Evolutionary conservation across 1,140 invertebrate genomes (phyloP).

Genomic region (Diabrotica virgifera): DNA sequence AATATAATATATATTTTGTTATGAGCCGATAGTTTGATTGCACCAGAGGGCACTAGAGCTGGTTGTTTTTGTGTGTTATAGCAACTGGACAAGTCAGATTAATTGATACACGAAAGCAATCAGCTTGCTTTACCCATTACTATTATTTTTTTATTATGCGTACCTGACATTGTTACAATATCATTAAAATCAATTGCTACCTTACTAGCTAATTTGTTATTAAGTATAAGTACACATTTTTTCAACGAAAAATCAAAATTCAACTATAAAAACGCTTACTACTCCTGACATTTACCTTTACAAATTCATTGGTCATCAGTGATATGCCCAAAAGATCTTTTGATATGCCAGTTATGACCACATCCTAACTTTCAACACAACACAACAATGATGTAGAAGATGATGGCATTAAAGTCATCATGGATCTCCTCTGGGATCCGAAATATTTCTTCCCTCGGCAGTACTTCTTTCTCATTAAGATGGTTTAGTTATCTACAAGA

Average conservation of each 20-base stretch:
- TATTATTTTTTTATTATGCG: slow-evolving; percentile 32
- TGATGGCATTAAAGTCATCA: too few relatives aligned
- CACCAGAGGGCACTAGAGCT: slow-evolving; percentile 9
- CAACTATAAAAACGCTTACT: slow-evolving; percentile 28
- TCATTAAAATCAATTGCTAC: slow-evolving; percentile 20
- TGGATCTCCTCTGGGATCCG: too few relatives aligned
- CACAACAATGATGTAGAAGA: too few relatives aligned
- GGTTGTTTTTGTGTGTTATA: too few relatives aligned
- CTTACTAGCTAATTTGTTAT: slow-evolving; percentile 34
- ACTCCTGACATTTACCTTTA: slow-evolving; percentile 18
- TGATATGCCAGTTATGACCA: too few relatives aligned
- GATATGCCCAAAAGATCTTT: too few relatives aligned
- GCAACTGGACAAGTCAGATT: too few relatives aligned
- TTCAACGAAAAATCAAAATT: slow-evolving; percentile 41
- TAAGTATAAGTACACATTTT: slow-evolving; percentile 25
- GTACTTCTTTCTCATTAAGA: too few relatives aligned
- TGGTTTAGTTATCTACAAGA: too few relatives aligned
- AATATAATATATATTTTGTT: slow-evolving; percentile 49
- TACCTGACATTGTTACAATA: slow-evolving; percentile 39
- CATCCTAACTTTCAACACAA: too few relatives aligned
- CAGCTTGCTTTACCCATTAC: background rate
- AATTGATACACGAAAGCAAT: too few relatives aligned
- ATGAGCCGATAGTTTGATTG: slow-evolving; percentile 42
- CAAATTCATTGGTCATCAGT: slow-evolving; percentile 17
- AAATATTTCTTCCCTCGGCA: too few relatives aligned